These are phyloP conservation scores for Coelinius sp. DNA, from an alignment of 2,888 invertebrate genomes.

Conservation along the genomic window DNA sequence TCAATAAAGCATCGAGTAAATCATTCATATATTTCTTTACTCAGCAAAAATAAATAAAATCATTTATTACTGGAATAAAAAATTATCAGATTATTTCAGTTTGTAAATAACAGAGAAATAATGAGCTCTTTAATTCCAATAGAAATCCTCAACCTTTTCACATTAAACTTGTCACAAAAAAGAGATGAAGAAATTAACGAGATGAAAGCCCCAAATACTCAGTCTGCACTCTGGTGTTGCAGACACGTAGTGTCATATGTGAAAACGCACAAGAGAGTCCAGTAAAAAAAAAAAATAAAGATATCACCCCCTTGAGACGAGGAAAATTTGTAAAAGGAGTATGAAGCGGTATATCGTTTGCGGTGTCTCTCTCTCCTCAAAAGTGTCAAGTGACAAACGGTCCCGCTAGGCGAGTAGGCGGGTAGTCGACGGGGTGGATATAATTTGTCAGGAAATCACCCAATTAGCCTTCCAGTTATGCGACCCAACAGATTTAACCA, in stretches of 20 bases:
- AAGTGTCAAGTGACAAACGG: conserved; percentile 71
- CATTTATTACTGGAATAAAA: too few relatives aligned
- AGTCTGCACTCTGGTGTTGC: conserved; percentile 19
- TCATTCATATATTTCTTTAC: not conserved
- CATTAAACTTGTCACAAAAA: not conserved
- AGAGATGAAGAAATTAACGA: conserved; percentile 15
- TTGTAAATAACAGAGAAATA: not conserved
- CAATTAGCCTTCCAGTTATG: conserved; percentile 71
- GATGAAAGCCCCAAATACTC: conserved; percentile 14
- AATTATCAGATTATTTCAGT: too few relatives aligned
- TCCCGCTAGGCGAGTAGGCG: conserved; percentile 66
- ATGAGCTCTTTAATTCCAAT: not conserved
- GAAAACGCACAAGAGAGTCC: conserved; percentile 14
- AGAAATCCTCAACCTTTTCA: not conserved
- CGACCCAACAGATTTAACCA: conserved; percentile 71
- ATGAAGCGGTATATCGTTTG: conserved; percentile 13
- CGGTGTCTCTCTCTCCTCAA: conserved; percentile 52
- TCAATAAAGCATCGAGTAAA: not conserved
- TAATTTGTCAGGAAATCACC: conserved; percentile 72
- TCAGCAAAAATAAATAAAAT: too few relatives aligned
- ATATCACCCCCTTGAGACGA: not conserved
- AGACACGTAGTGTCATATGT: conserved; percentile 16
- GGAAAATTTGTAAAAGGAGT: conserved; percentile 17
- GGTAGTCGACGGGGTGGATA: conserved; percentile 67
- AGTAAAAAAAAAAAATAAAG: not conserved